Percentiles rank a stretch among this genome's conserved stretches.
Conservation (phyloP, 1,140 invertebrate genomes). For the Drosophila athabasca region DNA sequence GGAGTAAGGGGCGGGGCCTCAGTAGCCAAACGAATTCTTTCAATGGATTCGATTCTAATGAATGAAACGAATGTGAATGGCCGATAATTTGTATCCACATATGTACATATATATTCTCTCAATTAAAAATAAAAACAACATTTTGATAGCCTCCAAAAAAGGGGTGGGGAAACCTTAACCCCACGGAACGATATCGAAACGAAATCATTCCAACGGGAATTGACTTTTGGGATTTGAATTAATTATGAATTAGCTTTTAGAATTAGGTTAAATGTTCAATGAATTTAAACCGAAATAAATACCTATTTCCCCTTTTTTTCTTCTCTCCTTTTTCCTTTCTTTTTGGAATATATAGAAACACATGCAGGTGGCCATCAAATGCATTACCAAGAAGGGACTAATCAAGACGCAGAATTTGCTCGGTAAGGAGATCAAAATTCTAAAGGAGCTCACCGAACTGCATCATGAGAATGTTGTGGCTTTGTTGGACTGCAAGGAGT, state of each 20-base stretch:
- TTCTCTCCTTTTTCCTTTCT: slow-evolving; percentile 75
- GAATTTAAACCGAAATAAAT: slow-evolving; percentile 35
- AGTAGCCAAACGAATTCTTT: too few relatives aligned
- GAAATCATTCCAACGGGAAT: background rate
- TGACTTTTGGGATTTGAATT: slow-evolving; percentile 20
- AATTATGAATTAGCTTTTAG: slow-evolving; percentile 32
- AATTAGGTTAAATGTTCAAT: slow-evolving; percentile 49
- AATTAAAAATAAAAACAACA: slow-evolving; percentile 15
- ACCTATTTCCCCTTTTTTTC: slow-evolving; percentile 31
- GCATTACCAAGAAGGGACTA: slow-evolving; percentile 98
- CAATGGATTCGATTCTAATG: too few relatives aligned
- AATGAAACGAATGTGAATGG: slow-evolving; percentile 1
- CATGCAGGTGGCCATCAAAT: slow-evolving; percentile 97
- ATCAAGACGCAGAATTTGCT: slow-evolving; percentile 98
- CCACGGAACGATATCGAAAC: background rate
- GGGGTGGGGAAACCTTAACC: slow-evolving; percentile 6
- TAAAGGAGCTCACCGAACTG: slow-evolving; percentile 97
- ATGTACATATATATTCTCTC: background rate
- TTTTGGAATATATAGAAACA: slow-evolving; percentile 87
- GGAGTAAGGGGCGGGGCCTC: too few relatives aligned
- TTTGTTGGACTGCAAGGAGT: slow-evolving; percentile 98
- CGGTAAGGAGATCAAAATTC: slow-evolving; percentile 99
- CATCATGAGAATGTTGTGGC: slow-evolving; percentile 99
- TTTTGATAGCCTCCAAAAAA: background rate
- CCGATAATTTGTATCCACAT: background rate